phyloP scores from a whole-genome alignment of 2,797 vertebrate genomes.

The Pyrocephalus nanus region DNA sequence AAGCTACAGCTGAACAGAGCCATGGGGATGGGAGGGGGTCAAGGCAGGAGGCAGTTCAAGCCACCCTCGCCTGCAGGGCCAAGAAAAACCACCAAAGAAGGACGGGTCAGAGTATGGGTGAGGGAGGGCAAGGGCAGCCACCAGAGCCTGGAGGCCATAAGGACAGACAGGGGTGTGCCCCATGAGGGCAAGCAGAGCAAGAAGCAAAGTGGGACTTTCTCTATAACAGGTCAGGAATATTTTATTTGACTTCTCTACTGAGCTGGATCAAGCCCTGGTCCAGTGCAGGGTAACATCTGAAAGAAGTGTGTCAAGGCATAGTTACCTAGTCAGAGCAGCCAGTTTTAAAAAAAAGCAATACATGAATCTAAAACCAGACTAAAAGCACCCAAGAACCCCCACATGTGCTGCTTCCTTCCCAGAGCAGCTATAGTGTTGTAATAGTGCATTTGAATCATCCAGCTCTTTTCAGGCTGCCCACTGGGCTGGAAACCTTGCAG shows the following conservation, averaged over 20 bases:
- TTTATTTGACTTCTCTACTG: background rate
- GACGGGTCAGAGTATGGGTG: background rate
- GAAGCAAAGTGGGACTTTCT: background rate
- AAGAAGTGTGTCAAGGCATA: background rate
- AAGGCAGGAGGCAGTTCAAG: background rate
- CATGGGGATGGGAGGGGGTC: accelerated
- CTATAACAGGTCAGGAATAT: background rate
- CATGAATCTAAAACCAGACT: background rate
- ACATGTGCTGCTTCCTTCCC: background rate
- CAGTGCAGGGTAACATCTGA: background rate
- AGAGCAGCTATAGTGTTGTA: background rate
- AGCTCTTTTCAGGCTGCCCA: slow-evolving; percentile 5
- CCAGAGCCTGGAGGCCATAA: background rate
- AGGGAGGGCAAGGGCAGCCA: background rate
- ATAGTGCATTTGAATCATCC: background rate
- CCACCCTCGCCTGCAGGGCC: background rate
- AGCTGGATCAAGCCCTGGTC: background rate
- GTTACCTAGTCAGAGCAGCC: background rate
- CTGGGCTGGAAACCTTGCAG: background rate
- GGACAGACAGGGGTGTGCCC: background rate
- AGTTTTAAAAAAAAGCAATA: background rate
- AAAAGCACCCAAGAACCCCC: background rate
- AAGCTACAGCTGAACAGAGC: background rate
- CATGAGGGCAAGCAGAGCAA: background rate
- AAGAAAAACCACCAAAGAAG: background rate